These are phyloP conservation scores for Antitype chi DNA, from an alignment of 2,888 invertebrate species.

Conservation along the genomic window DNA sequence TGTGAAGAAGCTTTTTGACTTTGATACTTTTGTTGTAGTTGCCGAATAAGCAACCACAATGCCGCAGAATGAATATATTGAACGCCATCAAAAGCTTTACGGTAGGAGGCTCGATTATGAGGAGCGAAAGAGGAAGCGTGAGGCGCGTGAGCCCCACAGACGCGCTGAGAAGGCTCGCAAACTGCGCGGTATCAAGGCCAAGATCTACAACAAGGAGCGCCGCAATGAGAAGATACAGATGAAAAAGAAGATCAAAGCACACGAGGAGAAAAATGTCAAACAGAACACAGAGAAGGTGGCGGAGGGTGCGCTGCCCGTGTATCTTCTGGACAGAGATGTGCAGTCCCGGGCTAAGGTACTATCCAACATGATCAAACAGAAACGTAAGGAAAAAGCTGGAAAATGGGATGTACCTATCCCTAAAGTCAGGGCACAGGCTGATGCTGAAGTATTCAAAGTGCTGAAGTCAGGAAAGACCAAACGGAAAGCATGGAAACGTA, in stretches of 20 bases:
- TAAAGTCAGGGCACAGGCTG: conserved; percentile 98
- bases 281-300: conserved; percentile 95
- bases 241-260: conserved; percentile 99
- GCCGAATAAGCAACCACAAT: conserved; percentile 92
- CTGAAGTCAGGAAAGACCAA: conserved; percentile 97
- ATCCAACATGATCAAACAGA: conserved; percentile 99
- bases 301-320: conserved; percentile 98
- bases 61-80: conserved; percentile 99
- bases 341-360: conserved; percentile 98
- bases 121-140: conserved; percentile 98
- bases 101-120: conserved; percentile 99
- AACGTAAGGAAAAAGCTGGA: conserved; percentile 99
- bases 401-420: conserved; percentile 99
- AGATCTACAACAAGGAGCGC: conserved; percentile 98
- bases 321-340: conserved; percentile 98
- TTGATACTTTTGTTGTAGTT: conserved; percentile 89
- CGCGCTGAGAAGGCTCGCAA: conserved; percentile 97
- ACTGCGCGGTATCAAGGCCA: conserved; percentile 98
- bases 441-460: conserved; percentile 99
- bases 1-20: conserved; percentile 71
- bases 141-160: conserved; percentile 98
- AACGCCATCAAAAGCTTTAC: conserved; percentile 98
- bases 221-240: conserved; percentile 99
- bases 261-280: conserved; percentile 98
- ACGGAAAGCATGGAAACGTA: conserved; percentile 99